A percentile compares a stretch with the other conserved stretches of the same genome.
These are phyloP conservation scores for Ctenicera cuprea DNA, from an alignment of 2,888 invertebrate species.

Conservation along the genomic window DNA sequence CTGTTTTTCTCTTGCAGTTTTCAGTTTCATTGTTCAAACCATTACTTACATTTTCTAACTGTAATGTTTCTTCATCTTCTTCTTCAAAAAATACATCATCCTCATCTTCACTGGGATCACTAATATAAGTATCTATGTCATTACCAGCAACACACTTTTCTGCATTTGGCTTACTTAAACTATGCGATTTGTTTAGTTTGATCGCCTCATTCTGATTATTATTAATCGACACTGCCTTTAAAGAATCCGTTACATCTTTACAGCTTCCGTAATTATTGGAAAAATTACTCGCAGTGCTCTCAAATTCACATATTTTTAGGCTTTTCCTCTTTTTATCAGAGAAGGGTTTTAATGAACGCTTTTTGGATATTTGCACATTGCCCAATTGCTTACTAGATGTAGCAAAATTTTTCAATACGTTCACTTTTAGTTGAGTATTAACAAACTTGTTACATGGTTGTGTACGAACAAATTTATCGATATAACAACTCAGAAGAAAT, in stretches of 20 bases:
- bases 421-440: slow-evolving; percentile 21
- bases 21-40: neutral
- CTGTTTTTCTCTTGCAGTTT: neutral
- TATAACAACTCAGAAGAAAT: slow-evolving; percentile 34
- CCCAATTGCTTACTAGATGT: neutral
- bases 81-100: slow-evolving; percentile 3
- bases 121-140: too few species aligned
- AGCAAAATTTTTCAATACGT: slow-evolving; percentile 13
- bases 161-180: too few species aligned
- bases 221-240: too few species aligned
- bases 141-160: too few species aligned
- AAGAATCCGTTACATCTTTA: too few species aligned
- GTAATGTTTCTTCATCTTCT: neutral
- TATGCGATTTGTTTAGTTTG: too few species aligned
- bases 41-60: neutral
- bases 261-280: too few species aligned
- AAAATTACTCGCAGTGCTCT: too few species aligned
- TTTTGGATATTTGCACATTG: neutral
- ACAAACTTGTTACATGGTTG: neutral
- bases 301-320: too few species aligned
- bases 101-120: neutral
- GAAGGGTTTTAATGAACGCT: neutral
- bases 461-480: neutral
- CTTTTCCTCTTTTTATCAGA: neutral
- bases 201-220: too few species aligned